Conservation (phyloP, 1,140 invertebrate genomes). For the Dreissena rostriformis region DNA sequence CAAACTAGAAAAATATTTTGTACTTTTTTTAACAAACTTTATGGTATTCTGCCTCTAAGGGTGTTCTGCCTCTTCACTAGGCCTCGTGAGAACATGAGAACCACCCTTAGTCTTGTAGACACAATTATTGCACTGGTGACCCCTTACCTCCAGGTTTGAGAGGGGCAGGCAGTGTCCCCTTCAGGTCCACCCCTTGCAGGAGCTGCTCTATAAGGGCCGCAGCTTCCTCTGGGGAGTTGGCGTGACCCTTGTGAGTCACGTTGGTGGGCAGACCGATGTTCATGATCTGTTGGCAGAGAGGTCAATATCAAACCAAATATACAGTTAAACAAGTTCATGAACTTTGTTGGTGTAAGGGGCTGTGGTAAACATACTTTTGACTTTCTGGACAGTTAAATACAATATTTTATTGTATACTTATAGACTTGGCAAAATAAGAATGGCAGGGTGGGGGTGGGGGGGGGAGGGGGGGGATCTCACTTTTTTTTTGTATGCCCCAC, state of each 20-base stretch:
- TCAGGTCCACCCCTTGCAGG: slow-evolving; percentile 37
- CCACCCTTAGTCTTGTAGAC: neutral
- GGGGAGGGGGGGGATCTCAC: no score
- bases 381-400: no score
- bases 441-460: no score
- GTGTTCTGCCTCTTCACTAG: neutral
- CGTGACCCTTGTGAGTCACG: slow-evolving; percentile 47
- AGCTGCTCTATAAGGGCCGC: slow-evolving; percentile 46
- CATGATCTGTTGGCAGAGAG: slow-evolving; percentile 19
- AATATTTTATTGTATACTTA: no score
- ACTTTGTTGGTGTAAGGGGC: no score
- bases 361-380: no score
- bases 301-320: no score
- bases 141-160: slow-evolving; percentile 27
- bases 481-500: no score
- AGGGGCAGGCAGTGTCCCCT: slow-evolving; percentile 46
- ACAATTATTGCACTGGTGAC: neutral
- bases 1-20: no score
- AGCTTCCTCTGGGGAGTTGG: slow-evolving; percentile 46
- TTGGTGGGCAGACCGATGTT: slow-evolving; percentile 51
- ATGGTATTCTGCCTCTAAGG: no score
- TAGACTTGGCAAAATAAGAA: no score
- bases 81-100: neutral
- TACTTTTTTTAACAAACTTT: neutral
- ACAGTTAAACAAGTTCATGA: no score